Evolutionary conservation across 2,797 vertebrate genomes (phyloP), one percentile per base, ranked within the genome.

Genomic region (Myiotriccus ornatus): DNA sequence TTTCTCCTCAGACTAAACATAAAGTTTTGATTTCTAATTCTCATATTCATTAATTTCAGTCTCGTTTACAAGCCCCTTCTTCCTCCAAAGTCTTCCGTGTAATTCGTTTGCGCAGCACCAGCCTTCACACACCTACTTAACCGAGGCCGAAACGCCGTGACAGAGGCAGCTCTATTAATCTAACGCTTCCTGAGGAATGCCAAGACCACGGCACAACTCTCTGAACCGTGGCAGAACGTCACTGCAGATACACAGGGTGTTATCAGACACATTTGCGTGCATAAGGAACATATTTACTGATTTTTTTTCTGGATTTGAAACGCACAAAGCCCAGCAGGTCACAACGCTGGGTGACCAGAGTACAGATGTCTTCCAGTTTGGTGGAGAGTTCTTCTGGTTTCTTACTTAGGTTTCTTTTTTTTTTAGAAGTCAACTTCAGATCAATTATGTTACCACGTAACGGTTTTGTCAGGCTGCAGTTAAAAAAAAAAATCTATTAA

Each of bases 1-100:
- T 97, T 98, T 97, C 97, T 96, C 83, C 87, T 98, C 96, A 98
- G 98, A 97, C 97, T 98, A 98, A 98, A 98, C 97, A 97, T 93
- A 97, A 97, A 97, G 97, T 98, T 98, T 97, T 98, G 95, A 97
- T 98, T 97, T 97, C 97, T 97, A 97, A 97, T 97, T 97, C 96
- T 96, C 95, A 94, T 69, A 94, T 96, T 97, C 96, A 98, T 97
- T 97, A 97, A 98, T 96, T 97, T 94, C 85, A 95, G 86, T 88
- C 95, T 95, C 77, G n/a, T 96, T 90, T 94, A 94, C 80, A 91
- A 85, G 87, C 78, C 90, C 84, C 90, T 78, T 93, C 90, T 91
- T 91, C 93, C 95, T 95, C 87, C 92, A 89, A 87, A 93, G 84
- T 92, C 85, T 93, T 96, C 93, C 28, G n/a, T 90, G 57, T 89